Base-by-base conservation (phyloP, 2,888 invertebrate species). In the Pyrrhosoma nymphula region DNA sequence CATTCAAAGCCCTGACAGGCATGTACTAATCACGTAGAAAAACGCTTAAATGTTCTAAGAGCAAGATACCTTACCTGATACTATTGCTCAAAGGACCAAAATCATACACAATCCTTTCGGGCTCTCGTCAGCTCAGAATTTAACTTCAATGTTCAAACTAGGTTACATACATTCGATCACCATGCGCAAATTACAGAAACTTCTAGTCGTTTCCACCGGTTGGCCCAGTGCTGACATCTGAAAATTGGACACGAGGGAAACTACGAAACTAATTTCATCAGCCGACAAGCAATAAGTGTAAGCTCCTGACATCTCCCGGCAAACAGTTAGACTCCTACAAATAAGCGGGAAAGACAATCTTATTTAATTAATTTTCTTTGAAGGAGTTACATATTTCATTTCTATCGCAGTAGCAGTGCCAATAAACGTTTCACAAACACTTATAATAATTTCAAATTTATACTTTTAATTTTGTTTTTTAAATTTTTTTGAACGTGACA, bases 131-230 rank as follows among this genome's bases (percentile, higher is more conserved):
- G 0, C 26, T 16, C 16, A 82, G 16, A 82, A 16, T 12, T 35
- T 18, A 14, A 10, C 82, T 30, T 35, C 6, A 14, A 14, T 35
- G 82, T 82, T 82, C 82, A 82, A 82, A 82, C 35, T 82, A 35
- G 82, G 82, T 82, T 82, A 82, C 82, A 82, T 16, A 30, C 82
- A 82, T 82, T 82, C 82, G 35, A 82, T 82, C 82, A 82, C 82
- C 82, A 82, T 82, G 82, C 82, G 82, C 82, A 82, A 35, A 26
- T 35, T 82, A 30, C 35, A 82, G 35, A 26, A 82, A 82, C 91
- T 91, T 91, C 91, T 91, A 91, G 91, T 91, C 63, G 91, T 91
- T 91, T 91, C 91, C 91, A 91, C 91, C 91, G 91, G 91, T 39
- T 91, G 69, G 69, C 26, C 23, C 69, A 69, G n/a, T 69, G 69